A percentile compares a stretch with the other conserved stretches of the same genome.
phyloP scores from a whole-genome alignment of 1,140 invertebrate species.

The Kradibia gibbosae region DNA sequence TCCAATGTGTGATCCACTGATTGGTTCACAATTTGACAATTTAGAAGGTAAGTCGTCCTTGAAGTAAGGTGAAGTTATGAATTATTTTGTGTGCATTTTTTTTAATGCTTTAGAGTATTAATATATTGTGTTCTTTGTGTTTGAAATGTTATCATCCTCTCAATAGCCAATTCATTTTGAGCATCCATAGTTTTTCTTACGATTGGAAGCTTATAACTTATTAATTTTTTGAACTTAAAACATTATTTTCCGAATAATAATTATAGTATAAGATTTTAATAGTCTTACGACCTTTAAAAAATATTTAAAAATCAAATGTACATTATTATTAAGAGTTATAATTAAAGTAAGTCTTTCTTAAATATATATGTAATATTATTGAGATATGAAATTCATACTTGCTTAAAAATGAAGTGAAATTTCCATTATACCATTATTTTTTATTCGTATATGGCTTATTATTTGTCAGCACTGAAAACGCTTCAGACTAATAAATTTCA shows the following conservation, averaged over 20 bases:
- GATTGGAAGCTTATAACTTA: not conserved
- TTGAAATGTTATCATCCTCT: not conserved
- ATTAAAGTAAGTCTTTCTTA: too few relatives aligned
- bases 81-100: not conserved
- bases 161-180: not conserved
- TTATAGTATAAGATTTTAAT: too few relatives aligned
- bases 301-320: too few relatives aligned
- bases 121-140: not conserved
- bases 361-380: too few relatives aligned
- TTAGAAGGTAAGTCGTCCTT: conserved; percentile 40
- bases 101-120: not conserved
- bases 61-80: not conserved
- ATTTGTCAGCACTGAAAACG: not conserved
- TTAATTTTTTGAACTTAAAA: not conserved
- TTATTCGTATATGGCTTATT: not conserved
- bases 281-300: too few relatives aligned
- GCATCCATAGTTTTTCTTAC: not conserved
- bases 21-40: conserved; percentile 33
- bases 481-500: conserved; percentile 19
- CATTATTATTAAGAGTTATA: too few relatives aligned
- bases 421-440: not conserved
- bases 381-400: too few relatives aligned
- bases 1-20: conserved; percentile 21
- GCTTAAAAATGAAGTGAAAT: too few relatives aligned
- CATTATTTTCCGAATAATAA: not conserved